Conservation (phyloP, 2,113 vertebrate genomes). For the Callipepla californica region DNA sequence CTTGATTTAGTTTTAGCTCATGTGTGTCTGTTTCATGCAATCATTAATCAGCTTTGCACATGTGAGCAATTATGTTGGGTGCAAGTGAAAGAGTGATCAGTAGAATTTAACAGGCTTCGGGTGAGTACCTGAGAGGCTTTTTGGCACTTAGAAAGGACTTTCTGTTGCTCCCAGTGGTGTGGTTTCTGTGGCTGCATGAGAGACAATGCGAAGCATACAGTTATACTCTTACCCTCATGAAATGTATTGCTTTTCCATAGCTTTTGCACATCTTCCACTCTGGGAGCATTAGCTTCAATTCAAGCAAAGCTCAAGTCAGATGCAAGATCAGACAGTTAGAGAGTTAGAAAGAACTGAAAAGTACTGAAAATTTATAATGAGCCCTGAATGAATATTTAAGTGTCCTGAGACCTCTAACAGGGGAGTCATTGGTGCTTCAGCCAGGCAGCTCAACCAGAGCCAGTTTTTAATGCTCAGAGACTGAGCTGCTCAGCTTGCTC, state of each 20-base stretch:
- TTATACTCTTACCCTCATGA: not conserved
- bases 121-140: not conserved
- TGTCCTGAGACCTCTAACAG: not conserved
- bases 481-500: not conserved
- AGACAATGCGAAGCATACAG: not conserved
- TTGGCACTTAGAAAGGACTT: not conserved
- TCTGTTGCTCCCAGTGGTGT: not conserved
- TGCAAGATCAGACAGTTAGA: not conserved
- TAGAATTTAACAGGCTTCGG: not conserved
- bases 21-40: not conserved
- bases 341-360: not conserved
- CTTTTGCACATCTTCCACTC: not conserved
- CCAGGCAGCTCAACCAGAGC: not conserved
- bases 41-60: accelerated
- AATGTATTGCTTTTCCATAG: not conserved
- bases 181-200: not conserved
- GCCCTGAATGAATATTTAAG: not conserved
- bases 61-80: not conserved
- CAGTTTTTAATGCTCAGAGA: not conserved
- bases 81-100: accelerated
- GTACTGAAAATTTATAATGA: not conserved
- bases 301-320: not conserved
- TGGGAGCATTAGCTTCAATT: not conserved
- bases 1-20: not conserved
- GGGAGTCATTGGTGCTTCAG: not conserved